Base-by-base conservation (phyloP, 2,888 invertebrate species). In the Plagiodera versicolora region DNA sequence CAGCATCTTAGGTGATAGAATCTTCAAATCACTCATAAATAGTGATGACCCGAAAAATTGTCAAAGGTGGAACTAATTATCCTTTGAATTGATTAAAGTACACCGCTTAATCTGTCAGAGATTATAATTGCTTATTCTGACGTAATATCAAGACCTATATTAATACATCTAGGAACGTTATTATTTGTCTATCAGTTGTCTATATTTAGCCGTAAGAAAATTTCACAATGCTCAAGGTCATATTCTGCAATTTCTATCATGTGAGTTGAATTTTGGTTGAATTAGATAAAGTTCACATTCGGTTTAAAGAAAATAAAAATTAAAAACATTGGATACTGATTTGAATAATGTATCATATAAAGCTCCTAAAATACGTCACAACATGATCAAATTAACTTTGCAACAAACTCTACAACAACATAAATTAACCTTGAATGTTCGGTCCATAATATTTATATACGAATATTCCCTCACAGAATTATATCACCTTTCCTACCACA, bases 1-100 rank as follows among this genome's bases (percentile, higher is more conserved):
- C 56, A 49, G 35, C 32, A 28, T 47, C 59, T 58, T 63, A 66
- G 66, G 63, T 66, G 63, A n/a, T n/a, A n/a, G n/a, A n/a, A n/a
- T n/a, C n/a, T n/a, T n/a, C n/a, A n/a, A n/a, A n/a, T n/a, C n/a
- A n/a, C n/a, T n/a, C n/a, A n/a, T n/a, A n/a, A n/a, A n/a, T n/a
- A n/a, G n/a, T n/a, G 24, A 24, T 24, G 24, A 19, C 24, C 47
- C 39, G 39, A 32, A 32, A 32, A 2, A 32, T 10, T 32, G 10
- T 32, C 32, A 10, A 32, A 10, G 11, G 5, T 32, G 6, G 32
- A 32, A 32, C 32, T 32, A 32, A 11, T 3, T 39, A 39, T 14
- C 2, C 8, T n/a, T 39, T 44, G 44, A 24, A 53, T 53, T 53
- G 20, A 53, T 53, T 44, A 53, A 53, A 53, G 44, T 44, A 17